These are phyloP conservation scores for Cichladusa arquata DNA, from an alignment of 2,113 vertebrate genomes.

Conservation along the genomic window DNA sequence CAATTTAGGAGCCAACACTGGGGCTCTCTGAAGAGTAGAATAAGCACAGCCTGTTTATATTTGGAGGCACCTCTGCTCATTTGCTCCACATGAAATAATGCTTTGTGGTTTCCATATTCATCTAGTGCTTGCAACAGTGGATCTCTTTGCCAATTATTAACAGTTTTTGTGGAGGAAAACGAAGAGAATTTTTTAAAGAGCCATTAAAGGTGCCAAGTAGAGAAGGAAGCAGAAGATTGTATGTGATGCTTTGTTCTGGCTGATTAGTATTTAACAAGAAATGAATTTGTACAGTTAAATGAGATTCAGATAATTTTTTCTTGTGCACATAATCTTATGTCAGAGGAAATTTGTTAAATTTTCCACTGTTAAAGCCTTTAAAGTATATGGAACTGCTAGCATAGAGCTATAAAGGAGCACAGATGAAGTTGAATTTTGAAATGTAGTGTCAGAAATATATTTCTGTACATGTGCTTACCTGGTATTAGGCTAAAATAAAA, in stretches of 20 bases:
- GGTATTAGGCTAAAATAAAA: background rate
- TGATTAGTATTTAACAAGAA: conserved; percentile 34
- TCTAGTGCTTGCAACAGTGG: background rate
- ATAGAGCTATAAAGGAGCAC: background rate
- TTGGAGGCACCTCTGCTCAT: background rate
- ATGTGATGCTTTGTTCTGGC: background rate
- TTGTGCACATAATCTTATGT: background rate
- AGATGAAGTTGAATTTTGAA: background rate
- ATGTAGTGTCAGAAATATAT: background rate
- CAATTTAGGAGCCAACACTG: background rate
- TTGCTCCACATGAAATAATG: background rate
- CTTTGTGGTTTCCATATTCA: background rate
- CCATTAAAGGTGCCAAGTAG: background rate
- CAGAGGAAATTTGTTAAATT: conserved; percentile 2
- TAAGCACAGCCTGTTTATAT: background rate
- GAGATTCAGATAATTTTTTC: background rate
- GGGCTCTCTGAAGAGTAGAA: background rate
- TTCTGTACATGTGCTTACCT: background rate
- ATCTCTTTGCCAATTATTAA: background rate
- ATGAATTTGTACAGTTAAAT: conserved; percentile 1
- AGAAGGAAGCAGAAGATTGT: background rate
- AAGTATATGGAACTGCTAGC: background rate
- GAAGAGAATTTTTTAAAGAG: background rate
- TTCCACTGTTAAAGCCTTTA: background rate
- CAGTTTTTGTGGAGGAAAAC: background rate